Base-by-base conservation (phyloP, 2,113 vertebrate genomes). In the Ia io region DNA sequence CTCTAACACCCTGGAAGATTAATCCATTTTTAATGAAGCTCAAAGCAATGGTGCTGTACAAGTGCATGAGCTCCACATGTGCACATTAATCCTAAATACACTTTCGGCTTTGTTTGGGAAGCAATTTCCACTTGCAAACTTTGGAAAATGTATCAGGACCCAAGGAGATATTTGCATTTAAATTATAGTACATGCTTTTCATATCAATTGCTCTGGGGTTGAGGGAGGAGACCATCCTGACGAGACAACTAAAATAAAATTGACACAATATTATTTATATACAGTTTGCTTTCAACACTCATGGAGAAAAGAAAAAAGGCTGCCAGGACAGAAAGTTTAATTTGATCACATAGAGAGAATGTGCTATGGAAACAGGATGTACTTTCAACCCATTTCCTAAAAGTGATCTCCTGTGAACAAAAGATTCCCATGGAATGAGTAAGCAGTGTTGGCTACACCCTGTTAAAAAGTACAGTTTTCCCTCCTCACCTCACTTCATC, bases 141-240 rank as follows among this genome's bases (percentile, higher is more conserved):
- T 96, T 61, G 47, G 53, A 40, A 95, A 95, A 90, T 80, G 30
- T 77, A 85, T 80, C 42, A 88, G 59, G 32, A 94, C 22, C 40
- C 28, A 95, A 94, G 63, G 47, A 95, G 82, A 94, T 89, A 96
- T 96, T 97, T 96, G 89, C 96, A 96, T 97, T 96, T 96, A 97
- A 96, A 95, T 96, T 96, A 88, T n/a, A 91, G 59, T 80, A 61
- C 82, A 95, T 88, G 89, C 14, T 95, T 95, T 76, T 85, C 96
- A 95, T 84, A 84, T 93, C 85, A 94, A 91, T 88, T 95, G 71
- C 63, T 89, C 71, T n/a, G 18, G 42, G 8, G 30, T 30, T 28
- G 28, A 6, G 28, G 67, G 35, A 35, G 1, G 0, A 95, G 56
- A 51, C 76, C 80, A 51, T 92, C 61, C 56, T 96, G 37, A 90